phyloP scores from a whole-genome alignment of 2,888 invertebrate genomes.

The Gortyna flavago region DNA sequence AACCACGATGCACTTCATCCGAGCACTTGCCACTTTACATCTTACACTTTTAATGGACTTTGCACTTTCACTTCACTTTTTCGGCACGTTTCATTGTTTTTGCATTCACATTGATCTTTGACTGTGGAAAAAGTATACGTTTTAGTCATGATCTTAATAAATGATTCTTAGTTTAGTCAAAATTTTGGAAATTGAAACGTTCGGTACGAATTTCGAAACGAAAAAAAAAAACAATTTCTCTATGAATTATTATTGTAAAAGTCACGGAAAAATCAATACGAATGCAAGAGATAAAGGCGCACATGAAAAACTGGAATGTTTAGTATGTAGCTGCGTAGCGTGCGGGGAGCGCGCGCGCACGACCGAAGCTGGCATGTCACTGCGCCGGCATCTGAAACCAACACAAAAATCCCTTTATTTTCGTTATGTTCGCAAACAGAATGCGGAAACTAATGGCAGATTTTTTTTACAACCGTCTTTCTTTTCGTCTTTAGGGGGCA shows the following conservation, averaged over 20 bases:
- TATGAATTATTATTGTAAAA: background rate
- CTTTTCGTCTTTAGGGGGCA: background rate
- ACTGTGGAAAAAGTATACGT: conserved; percentile 35
- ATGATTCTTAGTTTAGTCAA: background rate
- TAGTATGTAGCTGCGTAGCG: conserved; percentile 60
- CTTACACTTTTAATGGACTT: conserved; percentile 55
- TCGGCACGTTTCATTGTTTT: conserved; percentile 54
- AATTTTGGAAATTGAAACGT: background rate
- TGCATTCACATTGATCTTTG: conserved; percentile 64
- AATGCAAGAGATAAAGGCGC: conserved; percentile 59
- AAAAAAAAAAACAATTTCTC: background rate
- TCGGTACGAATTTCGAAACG: background rate
- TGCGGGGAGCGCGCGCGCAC: conserved; percentile 67
- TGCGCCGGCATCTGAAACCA: conserved; percentile 74
- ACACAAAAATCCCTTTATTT: conserved; percentile 69
- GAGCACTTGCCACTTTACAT: conserved; percentile 61
- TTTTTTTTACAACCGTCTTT: conserved; percentile 39
- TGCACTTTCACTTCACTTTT: conserved; percentile 63
- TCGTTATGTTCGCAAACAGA: conserved; percentile 58
- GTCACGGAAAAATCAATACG: conserved; percentile 55
- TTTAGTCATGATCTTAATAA: conserved; percentile 19
- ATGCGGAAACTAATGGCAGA: conserved; percentile 58
- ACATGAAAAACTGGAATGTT: conserved; percentile 65
- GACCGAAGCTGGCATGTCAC: conserved; percentile 74
- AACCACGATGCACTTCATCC: conserved; percentile 62